A percentile compares a stretch with the other conserved stretches of the same genome.
phyloP scores from a whole-genome alignment of 2,113 vertebrate species.

The Saguinus imperator region DNA sequence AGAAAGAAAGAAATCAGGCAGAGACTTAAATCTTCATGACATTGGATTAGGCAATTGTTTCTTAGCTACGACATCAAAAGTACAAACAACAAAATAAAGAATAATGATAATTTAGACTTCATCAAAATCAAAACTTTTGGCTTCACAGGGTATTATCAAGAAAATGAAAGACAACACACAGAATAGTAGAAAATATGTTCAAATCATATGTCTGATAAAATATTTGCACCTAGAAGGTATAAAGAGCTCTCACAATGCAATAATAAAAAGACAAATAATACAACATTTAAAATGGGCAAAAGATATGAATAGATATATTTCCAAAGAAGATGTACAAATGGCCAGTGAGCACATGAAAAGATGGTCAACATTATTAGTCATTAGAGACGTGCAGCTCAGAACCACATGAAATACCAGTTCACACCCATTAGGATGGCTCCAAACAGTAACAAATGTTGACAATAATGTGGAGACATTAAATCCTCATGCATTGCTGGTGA shows the following conservation, averaged over 20 bases:
- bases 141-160: background rate
- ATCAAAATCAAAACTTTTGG: background rate
- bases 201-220: background rate
- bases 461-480: background rate
- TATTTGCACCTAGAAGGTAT: background rate
- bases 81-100: background rate
- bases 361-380: background rate
- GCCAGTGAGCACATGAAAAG: background rate
- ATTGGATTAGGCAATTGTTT: background rate
- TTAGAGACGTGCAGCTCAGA: background rate
- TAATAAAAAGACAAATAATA: background rate
- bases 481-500: background rate
- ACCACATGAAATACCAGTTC: background rate
- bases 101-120: background rate
- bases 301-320: background rate
- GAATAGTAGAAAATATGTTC: background rate
- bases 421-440: background rate
- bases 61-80: background rate
- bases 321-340: background rate
- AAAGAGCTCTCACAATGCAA: background rate
- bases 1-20: too few species aligned
- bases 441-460: background rate
- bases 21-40: too few species aligned
- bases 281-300: background rate
- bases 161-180: background rate